Percentiles rank a stretch among this genome's conserved stretches.
These are phyloP conservation scores for Pseudomugil tenellus DNA, from an alignment of 2,797 vertebrate species.

Conservation along the genomic window DNA sequence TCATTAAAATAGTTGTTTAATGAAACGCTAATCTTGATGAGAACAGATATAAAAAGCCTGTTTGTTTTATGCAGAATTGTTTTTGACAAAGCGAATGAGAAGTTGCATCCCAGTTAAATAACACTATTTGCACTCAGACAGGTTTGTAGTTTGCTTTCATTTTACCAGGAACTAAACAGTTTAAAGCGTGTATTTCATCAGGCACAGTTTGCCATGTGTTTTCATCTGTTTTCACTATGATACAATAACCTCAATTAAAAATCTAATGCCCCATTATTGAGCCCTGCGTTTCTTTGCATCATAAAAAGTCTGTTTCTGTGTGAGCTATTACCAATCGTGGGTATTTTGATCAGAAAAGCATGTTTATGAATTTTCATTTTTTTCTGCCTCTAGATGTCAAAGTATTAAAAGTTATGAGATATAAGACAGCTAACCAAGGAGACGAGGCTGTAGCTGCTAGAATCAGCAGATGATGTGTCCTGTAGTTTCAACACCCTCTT, in stretches of 20 bases:
- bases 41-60: constrained; percentile 1
- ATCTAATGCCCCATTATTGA: constrained; percentile 26
- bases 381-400: constrained; percentile 9
- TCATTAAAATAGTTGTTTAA: too few species aligned
- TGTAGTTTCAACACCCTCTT: not conserved
- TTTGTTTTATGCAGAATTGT: constrained; percentile 6
- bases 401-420: constrained; percentile 7
- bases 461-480: not conserved
- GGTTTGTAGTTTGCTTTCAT: not conserved
- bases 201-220: constrained; percentile 15
- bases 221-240: constrained; percentile 16
- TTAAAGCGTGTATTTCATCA: constrained; percentile 6
- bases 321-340: not conserved
- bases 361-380: constrained; percentile 13
- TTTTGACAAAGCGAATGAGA: constrained; percentile 26
- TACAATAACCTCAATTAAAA: constrained; percentile 29
- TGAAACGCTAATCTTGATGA: constrained; percentile 8
- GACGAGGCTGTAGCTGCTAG: not conserved
- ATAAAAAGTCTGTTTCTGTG: constrained; percentile 17
- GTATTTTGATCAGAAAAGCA: not conserved
- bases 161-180: constrained; percentile 14
- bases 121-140: constrained; percentile 21
- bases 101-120: constrained; percentile 17
- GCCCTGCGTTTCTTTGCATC: constrained; percentile 4
- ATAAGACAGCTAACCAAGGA: constrained; percentile 3